A percentile compares a stretch with the other conserved stretches of the same genome.
phyloP scores from a whole-genome alignment of 2,113 vertebrate genomes.

The Cranoglanis bouderius region DNA sequence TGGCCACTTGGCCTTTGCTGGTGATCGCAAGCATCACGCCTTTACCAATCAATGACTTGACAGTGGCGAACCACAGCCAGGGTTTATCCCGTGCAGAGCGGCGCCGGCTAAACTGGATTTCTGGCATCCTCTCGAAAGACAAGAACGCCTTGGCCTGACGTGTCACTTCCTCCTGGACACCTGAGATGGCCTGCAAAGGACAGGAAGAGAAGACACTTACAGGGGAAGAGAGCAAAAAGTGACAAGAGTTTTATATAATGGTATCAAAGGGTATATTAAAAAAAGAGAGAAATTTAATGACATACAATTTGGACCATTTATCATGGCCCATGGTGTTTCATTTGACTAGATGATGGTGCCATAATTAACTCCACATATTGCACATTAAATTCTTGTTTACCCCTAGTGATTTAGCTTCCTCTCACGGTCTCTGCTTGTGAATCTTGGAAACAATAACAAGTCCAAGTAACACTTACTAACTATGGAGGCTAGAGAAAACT shows the following conservation, averaged over 20 bases:
- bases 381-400: conserved; percentile 44
- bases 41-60: conserved; percentile 93
- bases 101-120: conserved; percentile 85
- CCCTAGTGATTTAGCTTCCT: neutral
- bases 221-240: neutral
- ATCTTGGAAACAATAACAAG: neutral
- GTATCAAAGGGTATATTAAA: neutral
- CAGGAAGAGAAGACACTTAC: conserved; percentile 9
- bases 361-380: conserved; percentile 36
- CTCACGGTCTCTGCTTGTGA: neutral
- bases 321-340: neutral
- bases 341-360: conserved; percentile 13
- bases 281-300: conserved; percentile 3
- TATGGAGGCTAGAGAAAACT: neutral
- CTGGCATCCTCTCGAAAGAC: conserved; percentile 92
- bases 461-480: neutral
- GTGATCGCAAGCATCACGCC: conserved; percentile 94
- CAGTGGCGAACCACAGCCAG: conserved; percentile 94
- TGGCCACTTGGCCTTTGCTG: conserved; percentile 91
- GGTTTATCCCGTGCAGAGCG: conserved; percentile 77
- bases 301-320: neutral
- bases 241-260: neutral
- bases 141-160: conserved; percentile 90
- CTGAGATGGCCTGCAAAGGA: conserved; percentile 86
- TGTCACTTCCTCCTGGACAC: conserved; percentile 93